Conservation (phyloP, 1,140 invertebrate genomes). For the Magallana gigas region DNA sequence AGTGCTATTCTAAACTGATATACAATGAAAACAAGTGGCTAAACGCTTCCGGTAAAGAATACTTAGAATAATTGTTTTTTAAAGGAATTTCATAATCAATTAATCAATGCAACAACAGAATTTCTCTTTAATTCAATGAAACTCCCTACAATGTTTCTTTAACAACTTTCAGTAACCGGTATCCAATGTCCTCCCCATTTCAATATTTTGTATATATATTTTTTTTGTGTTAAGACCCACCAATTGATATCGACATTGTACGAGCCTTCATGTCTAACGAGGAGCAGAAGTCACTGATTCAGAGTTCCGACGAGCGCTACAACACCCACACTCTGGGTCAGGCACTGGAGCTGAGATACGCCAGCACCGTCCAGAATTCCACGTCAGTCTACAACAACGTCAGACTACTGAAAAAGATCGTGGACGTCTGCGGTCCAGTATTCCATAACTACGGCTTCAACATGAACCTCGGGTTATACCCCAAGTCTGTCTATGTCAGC, state of each 20-base stretch:
- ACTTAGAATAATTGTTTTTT: neutral
- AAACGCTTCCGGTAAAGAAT: neutral
- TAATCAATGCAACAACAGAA: no score
- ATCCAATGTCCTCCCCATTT: no score
- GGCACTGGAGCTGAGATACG: conserved; percentile 57
- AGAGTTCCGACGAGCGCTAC: conserved; percentile 57
- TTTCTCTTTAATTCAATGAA: no score
- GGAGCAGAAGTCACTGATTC: conserved; percentile 56
- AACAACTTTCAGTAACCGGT: no score
- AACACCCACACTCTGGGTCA: conserved; percentile 57
- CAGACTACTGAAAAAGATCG: conserved; percentile 49
- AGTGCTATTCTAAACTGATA: conserved; percentile 58
- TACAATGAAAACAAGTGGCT: conserved; percentile 57
- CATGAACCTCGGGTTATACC: conserved; percentile 61
- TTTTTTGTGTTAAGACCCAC: neutral
- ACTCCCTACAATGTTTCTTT: no score
- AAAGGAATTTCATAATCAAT: neutral
- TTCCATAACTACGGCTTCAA: conserved; percentile 52
- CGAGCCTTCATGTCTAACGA: conserved; percentile 58
- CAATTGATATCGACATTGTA: conserved; percentile 42
- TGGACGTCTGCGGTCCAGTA: conserved; percentile 58
- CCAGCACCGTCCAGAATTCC: conserved; percentile 34
- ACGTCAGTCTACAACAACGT: conserved; percentile 42
- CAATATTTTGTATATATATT: neutral
- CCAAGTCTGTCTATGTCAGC: conserved; percentile 60